Conservation (phyloP, 2,113 vertebrate species). For the Todiramphus chloris region DNA sequence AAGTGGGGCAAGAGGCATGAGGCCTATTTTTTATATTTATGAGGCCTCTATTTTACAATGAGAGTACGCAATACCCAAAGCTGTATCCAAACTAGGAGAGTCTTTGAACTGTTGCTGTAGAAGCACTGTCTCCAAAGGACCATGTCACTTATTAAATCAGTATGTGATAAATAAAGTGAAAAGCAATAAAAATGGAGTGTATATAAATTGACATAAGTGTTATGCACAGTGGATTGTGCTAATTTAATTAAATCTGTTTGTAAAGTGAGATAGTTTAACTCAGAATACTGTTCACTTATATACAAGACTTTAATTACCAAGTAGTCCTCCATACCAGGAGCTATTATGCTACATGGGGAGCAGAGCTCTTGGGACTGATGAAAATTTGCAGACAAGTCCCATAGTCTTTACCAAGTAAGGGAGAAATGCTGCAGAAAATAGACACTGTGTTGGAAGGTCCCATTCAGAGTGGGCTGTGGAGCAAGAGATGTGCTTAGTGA, state of each 20-base stretch:
- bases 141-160: not conserved
- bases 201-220: not conserved
- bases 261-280: not conserved
- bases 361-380: not conserved
- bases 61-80: not conserved
- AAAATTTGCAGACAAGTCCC: not conserved
- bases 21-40: too few species aligned
- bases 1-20: too few species aligned
- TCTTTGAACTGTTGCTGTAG: not conserved
- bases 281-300: not conserved
- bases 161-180: not conserved
- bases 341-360: not conserved
- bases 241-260: not conserved
- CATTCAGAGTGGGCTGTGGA: not conserved
- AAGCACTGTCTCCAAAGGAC: not conserved
- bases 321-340: not conserved
- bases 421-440: not conserved
- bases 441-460: not conserved
- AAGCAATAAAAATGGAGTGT: not conserved
- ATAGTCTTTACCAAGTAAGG: not conserved
- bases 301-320: not conserved
- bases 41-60: not conserved
- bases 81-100: not conserved
- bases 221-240: not conserved
- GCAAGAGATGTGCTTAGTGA: accelerated